phyloP scores from a whole-genome alignment of 2,888 invertebrate genomes.

The Conomelus anceps region DNA sequence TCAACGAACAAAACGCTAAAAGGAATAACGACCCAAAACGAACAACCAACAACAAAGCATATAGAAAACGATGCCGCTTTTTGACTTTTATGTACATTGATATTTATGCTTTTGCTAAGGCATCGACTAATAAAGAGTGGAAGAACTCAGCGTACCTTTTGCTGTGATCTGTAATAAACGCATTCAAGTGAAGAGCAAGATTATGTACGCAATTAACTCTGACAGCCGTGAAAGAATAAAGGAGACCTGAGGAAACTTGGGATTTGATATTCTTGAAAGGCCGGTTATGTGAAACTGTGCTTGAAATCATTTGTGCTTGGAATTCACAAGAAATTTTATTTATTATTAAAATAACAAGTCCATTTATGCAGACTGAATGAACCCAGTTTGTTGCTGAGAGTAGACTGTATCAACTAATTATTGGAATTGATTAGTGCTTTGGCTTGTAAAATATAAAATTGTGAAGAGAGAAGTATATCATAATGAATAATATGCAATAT shows the following conservation, averaged over 20 bases:
- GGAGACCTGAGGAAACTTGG: neutral
- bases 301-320: too few species aligned
- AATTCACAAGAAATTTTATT: neutral
- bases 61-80: neutral
- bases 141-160: neutral
- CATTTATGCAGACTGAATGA: neutral
- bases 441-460: neutral
- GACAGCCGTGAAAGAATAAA: neutral
- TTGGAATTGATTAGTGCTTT: neutral
- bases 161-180: neutral
- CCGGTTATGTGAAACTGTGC: neutral
- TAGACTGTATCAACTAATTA: neutral
- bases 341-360: neutral
- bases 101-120: neutral
- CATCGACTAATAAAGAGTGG: neutral
- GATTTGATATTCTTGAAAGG: neutral
- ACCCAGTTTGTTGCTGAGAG: neutral
- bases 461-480: too few species aligned
- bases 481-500: too few species aligned
- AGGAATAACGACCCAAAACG: neutral
- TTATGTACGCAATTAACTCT: neutral
- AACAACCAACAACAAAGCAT: neutral
- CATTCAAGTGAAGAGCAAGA: neutral
- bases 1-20: neutral
- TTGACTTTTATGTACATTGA: neutral